A percentile compares a stretch with the other conserved stretches of the same genome.
Evolutionary conservation across 1,140 invertebrate species (phyloP).

Genomic region (Neodiprion virginianus): DNA sequence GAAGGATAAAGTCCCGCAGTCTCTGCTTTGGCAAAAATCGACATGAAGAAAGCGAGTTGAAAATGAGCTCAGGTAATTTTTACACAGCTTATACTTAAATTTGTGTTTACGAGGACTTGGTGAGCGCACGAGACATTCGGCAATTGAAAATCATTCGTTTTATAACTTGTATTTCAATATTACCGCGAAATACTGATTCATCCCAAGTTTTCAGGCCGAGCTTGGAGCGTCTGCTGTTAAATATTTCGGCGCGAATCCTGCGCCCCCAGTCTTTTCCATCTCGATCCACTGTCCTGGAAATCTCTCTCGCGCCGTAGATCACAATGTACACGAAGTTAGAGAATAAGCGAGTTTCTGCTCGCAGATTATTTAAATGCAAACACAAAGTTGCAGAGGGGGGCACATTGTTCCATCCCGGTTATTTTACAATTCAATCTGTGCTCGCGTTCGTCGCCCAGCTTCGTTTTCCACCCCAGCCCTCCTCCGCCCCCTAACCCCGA

Average conservation of each 20-base stretch:
- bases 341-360: slow-evolving; percentile 29
- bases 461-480: slow-evolving; percentile 23
- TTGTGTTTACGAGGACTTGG: too few species aligned
- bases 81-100: too few species aligned
- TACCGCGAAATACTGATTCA: too few species aligned
- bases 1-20: too few species aligned
- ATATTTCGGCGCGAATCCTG: background rate
- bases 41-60: too few species aligned
- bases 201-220: too few species aligned
- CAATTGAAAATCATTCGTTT: too few species aligned
- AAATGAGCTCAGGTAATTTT: too few species aligned
- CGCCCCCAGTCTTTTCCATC: background rate
- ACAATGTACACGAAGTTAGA: slow-evolving; percentile 12
- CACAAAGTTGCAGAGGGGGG: slow-evolving; percentile 54
- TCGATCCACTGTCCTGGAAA: slow-evolving; percentile 1
- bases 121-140: too few species aligned
- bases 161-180: too few species aligned
- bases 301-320: background rate
- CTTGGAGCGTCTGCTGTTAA: background rate
- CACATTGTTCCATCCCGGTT: slow-evolving; percentile 56
- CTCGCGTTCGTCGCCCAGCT: slow-evolving; percentile 27
- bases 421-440: slow-evolving; percentile 59
- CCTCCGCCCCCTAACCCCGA: slow-evolving; percentile 13
- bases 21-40: too few species aligned
- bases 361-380: slow-evolving; percentile 60